A percentile compares a stretch with the other conserved stretches of the same genome.
phyloP scores from a whole-genome alignment of 2,113 vertebrate species.

The Potamarius usumacintae region DNA sequence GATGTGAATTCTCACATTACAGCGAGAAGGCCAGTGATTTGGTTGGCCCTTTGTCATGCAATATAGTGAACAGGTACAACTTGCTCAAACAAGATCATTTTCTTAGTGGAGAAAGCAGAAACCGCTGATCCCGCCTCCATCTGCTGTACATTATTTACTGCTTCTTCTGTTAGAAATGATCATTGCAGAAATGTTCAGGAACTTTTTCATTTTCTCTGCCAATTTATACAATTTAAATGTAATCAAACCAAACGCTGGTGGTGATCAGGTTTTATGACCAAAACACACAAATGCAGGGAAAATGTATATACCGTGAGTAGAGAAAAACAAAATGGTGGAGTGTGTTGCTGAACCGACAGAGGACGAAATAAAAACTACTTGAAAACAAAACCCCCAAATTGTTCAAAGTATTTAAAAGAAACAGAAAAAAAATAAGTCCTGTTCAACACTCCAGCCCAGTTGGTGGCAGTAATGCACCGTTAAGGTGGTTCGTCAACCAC shows the following conservation, averaged over 20 bases:
- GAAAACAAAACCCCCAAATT: no score
- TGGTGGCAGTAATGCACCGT: no score
- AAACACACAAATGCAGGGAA: background rate
- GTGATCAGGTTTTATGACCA: background rate
- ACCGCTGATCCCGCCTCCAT: background rate
- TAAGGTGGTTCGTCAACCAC: no score
- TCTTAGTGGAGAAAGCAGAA: background rate
- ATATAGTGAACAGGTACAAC: background rate
- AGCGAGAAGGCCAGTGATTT: background rate
- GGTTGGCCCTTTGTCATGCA: background rate
- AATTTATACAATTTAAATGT: background rate
- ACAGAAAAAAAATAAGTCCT: no score
- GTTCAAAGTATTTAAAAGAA: no score
- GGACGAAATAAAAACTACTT: no score
- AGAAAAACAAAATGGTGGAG: no score
- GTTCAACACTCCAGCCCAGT: no score
- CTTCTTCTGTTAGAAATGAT: slow-evolving; percentile 15
- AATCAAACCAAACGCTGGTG: background rate
- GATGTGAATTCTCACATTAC: slow-evolving; percentile 28
- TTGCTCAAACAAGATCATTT: slow-evolving; percentile 15
- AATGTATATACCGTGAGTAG: background rate
- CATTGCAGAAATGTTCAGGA: slow-evolving; percentile 2
- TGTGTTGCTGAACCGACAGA: no score
- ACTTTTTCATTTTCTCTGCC: background rate
- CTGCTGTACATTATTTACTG: slow-evolving; percentile 28